These are phyloP conservation scores for Aramus guarauna DNA, from an alignment of 2,113 vertebrate species.

Conservation along the genomic window DNA sequence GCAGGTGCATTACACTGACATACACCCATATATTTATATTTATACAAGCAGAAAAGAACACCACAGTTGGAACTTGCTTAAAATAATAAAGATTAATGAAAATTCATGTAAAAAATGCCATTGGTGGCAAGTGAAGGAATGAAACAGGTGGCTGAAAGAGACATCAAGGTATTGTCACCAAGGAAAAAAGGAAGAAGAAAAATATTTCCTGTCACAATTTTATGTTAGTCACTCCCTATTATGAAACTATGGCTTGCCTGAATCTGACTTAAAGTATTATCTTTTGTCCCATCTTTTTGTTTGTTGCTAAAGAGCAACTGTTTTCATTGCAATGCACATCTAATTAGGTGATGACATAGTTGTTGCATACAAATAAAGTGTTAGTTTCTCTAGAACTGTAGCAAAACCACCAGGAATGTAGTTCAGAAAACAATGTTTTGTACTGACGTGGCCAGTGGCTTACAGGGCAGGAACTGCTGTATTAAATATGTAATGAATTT, in stretches of 20 bases:
- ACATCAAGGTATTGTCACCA: neutral
- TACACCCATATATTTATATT: neutral
- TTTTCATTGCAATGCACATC: neutral
- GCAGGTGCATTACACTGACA: neutral
- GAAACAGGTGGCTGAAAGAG: neutral
- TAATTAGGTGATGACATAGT: neutral
- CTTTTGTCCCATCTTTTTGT: neutral
- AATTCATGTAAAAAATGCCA: neutral
- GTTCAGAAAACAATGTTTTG: neutral
- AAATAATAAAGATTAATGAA: neutral
- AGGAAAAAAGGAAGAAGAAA: neutral
- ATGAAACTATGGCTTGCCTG: neutral
- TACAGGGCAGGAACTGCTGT: neutral
- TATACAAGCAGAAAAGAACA: neutral
- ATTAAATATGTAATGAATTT: neutral
- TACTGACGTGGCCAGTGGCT: neutral
- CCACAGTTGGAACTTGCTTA: neutral
- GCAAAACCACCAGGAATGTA: neutral
- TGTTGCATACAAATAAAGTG: neutral
- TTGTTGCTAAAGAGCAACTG: slow-evolving; percentile 9
- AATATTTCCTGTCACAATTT: neutral
- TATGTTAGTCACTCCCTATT: neutral
- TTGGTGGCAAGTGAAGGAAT: neutral
- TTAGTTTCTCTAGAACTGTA: neutral
- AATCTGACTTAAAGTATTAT: neutral